Evolutionary conservation across 2,888 invertebrate genomes (phyloP), one percentile per base, ranked within the genome.

Genomic region (Cheilosia variabilis): DNA sequence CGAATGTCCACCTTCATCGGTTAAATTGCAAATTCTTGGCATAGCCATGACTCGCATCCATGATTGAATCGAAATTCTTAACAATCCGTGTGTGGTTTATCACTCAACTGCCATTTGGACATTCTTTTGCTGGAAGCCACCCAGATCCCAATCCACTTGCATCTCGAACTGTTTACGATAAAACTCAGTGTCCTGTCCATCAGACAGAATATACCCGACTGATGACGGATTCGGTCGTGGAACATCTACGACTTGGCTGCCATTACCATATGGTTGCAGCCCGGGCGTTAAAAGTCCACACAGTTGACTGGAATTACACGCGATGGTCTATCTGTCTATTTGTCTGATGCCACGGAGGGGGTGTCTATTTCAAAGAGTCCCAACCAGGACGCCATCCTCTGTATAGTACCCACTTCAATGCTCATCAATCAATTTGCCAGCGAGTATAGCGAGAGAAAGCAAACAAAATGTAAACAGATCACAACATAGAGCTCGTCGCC

Each of bases 391-490:
- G 52, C 24, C 24, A 27, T 52, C 22, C 24, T 37, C 19, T 41
- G 37, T 19, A 27, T 52, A 68, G 68, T 75, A 81, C 72, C 62
- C 53, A 86, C 84, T 80, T 66, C 84, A 63, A 52, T 80, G 68
- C 68, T 31, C 77, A 86, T 86, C 86, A 86, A 86, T 86, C 86
- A 86, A 76, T 80, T 86, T 52, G 55, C 66, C 65, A 52, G 52
- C 31, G 50, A 45, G 57, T 7, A 37, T 17, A n/a, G 24, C n/a
- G n/a, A 2, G 78, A 19, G 41, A 27, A 53, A 60, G 50, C 76
- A 80, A 80, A 76, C 86, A 86, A 80, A 78, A 68, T 81, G 81
- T 86, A 81, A 86, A 86, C 86, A 86, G 68, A 81, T 86, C 81
- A 86, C 81, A 81, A 72, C 66, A 76, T 62, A 27, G 76, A 71